These are phyloP conservation scores for Leptonema lineaticorne DNA, from an alignment of 1,140 invertebrate species.

Conservation along the genomic window DNA sequence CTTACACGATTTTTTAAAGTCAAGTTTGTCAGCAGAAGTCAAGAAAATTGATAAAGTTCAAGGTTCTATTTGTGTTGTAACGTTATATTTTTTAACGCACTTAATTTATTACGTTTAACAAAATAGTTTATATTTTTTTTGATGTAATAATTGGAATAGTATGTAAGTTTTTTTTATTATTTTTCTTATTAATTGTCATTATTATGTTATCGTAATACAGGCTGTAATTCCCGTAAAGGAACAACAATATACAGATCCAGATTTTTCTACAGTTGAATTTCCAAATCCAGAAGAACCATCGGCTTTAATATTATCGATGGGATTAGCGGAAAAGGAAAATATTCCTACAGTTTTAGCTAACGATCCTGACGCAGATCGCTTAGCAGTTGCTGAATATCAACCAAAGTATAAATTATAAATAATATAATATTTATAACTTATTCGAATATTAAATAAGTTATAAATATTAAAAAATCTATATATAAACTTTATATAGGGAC, in stretches of 20 bases:
- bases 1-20: no score
- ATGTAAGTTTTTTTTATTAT: not conserved
- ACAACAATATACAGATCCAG: slow-evolving; percentile 89
- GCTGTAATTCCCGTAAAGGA: slow-evolving; percentile 65
- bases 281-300: slow-evolving; percentile 98
- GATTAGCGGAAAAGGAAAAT: slow-evolving; percentile 73
- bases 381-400: slow-evolving; percentile 86
- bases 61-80: not conserved
- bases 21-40: no score
- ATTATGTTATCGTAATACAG: slow-evolving; percentile 14
- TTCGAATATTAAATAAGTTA: not conserved
- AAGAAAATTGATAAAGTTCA: no score
- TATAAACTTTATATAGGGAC: not conserved
- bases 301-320: slow-evolving; percentile 82
- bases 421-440: not conserved
- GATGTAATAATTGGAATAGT: no score
- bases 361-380: slow-evolving; percentile 97
- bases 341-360: slow-evolving; percentile 88
- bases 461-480: not conserved
- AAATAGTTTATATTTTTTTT: no score
- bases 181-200: not conserved
- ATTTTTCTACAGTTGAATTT: slow-evolving; percentile 95
- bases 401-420: slow-evolving; percentile 46
- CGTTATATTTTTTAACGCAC: not conserved
- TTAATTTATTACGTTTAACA: not conserved